Conservation (phyloP, 2,888 invertebrate species). For the Deilephila elpenor region DNA sequence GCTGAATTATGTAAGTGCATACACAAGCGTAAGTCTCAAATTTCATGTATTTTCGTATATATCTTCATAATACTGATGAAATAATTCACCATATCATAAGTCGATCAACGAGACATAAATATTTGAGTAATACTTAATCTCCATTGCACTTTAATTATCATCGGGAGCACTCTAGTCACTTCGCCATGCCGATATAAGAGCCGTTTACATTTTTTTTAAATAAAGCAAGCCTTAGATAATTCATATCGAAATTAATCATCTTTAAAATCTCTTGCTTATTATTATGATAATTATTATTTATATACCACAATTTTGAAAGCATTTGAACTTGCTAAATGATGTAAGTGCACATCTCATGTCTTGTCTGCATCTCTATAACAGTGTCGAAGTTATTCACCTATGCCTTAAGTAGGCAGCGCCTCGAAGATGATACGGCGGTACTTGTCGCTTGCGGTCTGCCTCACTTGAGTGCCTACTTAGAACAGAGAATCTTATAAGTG, state of each 20-base stretch:
- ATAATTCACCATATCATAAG: slow-evolving; percentile 33
- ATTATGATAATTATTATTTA: too few relatives aligned
- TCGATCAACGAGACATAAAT: not conserved
- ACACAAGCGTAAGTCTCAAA: too few relatives aligned
- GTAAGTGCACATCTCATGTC: not conserved
- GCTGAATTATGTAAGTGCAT: too few relatives aligned
- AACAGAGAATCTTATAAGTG: not conserved
- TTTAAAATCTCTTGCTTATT: too few relatives aligned
- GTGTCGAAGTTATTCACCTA: slow-evolving; percentile 12
- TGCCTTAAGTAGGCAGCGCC: slow-evolving; percentile 36
- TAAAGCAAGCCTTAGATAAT: too few relatives aligned
- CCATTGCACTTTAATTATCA: too few relatives aligned
- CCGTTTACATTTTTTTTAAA: too few relatives aligned
- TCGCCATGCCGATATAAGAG: too few relatives aligned
- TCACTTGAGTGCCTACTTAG: slow-evolving; percentile 39
- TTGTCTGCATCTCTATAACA: slow-evolving; percentile 3
- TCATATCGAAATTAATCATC: too few relatives aligned
- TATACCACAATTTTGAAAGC: too few relatives aligned
- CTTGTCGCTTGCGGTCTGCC: slow-evolving; percentile 41
- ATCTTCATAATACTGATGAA: not conserved
- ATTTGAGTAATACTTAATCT: too few relatives aligned
- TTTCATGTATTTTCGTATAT: not conserved
- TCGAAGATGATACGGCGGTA: slow-evolving; percentile 39
- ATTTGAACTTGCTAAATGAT: not conserved
- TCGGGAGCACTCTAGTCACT: too few relatives aligned